A percentile compares a stretch with the other conserved stretches of the same genome.
phyloP scores from a whole-genome alignment of 35 echinoderm and acorn worm genomes.

The Ophiothrix spiculata region DNA sequence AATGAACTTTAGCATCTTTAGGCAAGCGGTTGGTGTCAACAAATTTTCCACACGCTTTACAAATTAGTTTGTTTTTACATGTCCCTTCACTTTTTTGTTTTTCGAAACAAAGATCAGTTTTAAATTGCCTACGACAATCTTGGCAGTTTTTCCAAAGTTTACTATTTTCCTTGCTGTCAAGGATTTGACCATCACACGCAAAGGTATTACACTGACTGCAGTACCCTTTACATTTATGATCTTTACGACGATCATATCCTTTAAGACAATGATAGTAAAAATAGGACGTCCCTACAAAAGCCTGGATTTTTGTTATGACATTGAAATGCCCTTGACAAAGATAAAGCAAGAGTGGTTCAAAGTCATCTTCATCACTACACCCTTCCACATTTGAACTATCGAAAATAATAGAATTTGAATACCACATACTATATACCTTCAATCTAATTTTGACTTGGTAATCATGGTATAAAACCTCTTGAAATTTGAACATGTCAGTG shows the following conservation, averaged over 20 bases:
- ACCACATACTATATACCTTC: not conserved
- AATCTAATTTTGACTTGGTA: not conserved
- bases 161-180: not conserved
- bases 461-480: not conserved
- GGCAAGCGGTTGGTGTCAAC: not conserved
- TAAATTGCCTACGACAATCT: not conserved
- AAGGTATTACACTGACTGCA: constrained; percentile 5
- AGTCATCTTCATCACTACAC: too few relatives aligned
- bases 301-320: constrained; percentile 3
- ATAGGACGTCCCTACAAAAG: constrained; percentile 11
- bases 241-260: not conserved
- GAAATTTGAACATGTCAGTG: not conserved
- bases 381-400: not conserved
- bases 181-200: not conserved
- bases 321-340: constrained; percentile 19
- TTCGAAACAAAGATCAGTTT: not conserved
- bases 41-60: not conserved
- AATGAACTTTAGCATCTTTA: not conserved
- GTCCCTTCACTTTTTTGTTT: not conserved
- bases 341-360: constrained; percentile 9
- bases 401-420: not conserved
- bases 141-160: not conserved
- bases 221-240: constrained; percentile 7
- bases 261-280: constrained; percentile 34
- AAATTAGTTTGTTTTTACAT: not conserved